phyloP scores from a whole-genome alignment of 2,888 invertebrate genomes.

The Diarsia dahlii region DNA sequence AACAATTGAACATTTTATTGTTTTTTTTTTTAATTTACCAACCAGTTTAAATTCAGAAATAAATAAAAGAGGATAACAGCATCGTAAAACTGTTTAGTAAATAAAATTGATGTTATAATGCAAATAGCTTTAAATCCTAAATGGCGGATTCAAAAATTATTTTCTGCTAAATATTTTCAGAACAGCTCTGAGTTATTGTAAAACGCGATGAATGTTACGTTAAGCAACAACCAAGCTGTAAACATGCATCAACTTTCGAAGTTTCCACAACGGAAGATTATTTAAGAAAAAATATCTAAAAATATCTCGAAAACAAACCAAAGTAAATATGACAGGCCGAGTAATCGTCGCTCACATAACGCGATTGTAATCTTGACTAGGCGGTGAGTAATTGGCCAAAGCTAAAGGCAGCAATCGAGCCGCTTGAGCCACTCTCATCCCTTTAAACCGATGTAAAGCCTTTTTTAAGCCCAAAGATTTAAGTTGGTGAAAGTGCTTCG shows the following conservation, averaged over 20 bases:
- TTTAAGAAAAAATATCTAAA: conserved; percentile 35
- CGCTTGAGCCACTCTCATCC: conserved; percentile 87
- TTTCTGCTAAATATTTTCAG: not conserved
- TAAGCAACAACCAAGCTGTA: not conserved
- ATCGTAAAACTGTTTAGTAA: not conserved
- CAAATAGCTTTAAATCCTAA: not conserved
- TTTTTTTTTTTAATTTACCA: conserved; percentile 7
- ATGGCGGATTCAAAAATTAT: not conserved
- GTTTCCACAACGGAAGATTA: conserved; percentile 5
- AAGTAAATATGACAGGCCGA: conserved; percentile 70
- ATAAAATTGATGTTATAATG: not conserved
- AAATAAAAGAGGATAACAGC: not conserved
- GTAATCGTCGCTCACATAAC: conserved; percentile 72
- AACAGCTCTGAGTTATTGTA: not conserved
- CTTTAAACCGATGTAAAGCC: conserved; percentile 90
- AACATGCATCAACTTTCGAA: not conserved
- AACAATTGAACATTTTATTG: not conserved
- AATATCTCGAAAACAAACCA: conserved; percentile 67
- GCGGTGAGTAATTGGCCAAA: conserved; percentile 88
- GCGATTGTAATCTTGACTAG: conserved; percentile 84
- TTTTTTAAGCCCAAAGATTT: conserved; percentile 90
- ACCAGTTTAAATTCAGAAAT: not conserved
- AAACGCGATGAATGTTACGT: not conserved
- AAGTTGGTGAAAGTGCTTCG: conserved; percentile 89
- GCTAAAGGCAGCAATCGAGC: conserved; percentile 87